Conservation (phyloP, 2,888 invertebrate species). For the Anagyrus pseudococci region DNA sequence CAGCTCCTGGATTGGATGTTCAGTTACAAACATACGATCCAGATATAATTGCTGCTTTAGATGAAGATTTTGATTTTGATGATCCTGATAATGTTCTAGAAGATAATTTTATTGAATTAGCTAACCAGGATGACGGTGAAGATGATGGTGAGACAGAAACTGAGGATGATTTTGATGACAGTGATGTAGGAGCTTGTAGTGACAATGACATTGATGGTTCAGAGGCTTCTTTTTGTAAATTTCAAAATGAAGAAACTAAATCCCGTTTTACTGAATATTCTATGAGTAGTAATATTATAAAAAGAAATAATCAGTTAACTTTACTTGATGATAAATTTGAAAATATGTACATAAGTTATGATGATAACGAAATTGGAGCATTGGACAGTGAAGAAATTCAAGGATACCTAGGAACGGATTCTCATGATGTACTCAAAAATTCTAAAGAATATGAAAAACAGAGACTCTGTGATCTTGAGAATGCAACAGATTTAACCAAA, state of each 20-base stretch:
- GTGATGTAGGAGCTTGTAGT: conserved; percentile 57
- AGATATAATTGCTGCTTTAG: conserved; percentile 90
- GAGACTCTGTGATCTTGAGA: too few species aligned
- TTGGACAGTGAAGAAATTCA: conserved; percentile 91
- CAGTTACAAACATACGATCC: conserved; percentile 81
- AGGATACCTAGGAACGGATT: conserved; percentile 76
- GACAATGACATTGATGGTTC: conserved; percentile 64
- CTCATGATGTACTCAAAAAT: too few species aligned
- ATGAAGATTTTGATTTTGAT: conserved; percentile 88
- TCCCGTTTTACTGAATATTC: conserved; percentile 93
- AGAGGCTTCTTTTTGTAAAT: conserved; percentile 61
- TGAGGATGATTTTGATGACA: conserved; percentile 3
- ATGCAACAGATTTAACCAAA: too few species aligned
- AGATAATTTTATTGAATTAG: conserved; percentile 89
- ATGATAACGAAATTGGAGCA: conserved; percentile 88
- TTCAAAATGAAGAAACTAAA: conserved; percentile 77
- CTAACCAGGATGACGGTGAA: conserved; percentile 67
- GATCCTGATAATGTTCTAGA: conserved; percentile 86
- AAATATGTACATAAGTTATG: conserved; percentile 82
- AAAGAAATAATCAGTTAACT: conserved; percentile 81
- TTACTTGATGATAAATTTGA: conserved; percentile 90
- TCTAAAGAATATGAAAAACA: too few species aligned
- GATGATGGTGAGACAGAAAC: conserved; percentile 44
- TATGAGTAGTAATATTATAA: conserved; percentile 89
- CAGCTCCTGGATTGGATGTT: conserved; percentile 72